Percentiles rank a stretch among this genome's conserved stretches.
Evolutionary conservation across 2,797 vertebrate species (phyloP).

Genomic region (Stomatorhinus walkeri): DNA sequence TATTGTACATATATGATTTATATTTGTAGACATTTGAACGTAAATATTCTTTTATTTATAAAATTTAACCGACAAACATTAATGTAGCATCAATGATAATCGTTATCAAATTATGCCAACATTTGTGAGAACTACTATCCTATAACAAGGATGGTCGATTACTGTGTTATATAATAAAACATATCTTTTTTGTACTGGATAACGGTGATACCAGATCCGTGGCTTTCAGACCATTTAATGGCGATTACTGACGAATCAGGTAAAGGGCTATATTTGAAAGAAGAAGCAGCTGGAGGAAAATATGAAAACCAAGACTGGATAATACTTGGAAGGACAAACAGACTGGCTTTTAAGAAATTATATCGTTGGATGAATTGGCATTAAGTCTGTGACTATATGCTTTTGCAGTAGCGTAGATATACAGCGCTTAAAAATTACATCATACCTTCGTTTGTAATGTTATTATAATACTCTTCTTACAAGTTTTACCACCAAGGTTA

Average conservation of each 20-base stretch:
- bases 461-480: not conserved
- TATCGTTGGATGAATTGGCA: not conserved
- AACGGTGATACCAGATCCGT: not conserved
- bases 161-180: not conserved
- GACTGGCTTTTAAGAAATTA: not conserved
- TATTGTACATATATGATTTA: not conserved
- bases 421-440: constrained; percentile 3
- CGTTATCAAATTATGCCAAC: not conserved
- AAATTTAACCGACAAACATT: not conserved
- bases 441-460: not conserved
- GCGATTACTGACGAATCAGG: not conserved
- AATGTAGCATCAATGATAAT: not conserved
- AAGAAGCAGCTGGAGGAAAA: not conserved
- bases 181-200: not conserved
- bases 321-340: not conserved
- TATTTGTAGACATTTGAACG: not conserved
- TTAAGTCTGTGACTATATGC: not conserved
- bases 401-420: not conserved
- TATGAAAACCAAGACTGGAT: not conserved
- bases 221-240: not conserved
- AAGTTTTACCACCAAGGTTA: not conserved
- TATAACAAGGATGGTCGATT: not conserved
- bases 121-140: not conserved
- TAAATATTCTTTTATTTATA: not conserved
- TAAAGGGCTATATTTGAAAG: not conserved